Base-by-base conservation (phyloP, 2,888 invertebrate species). In the Melinaea menophilus region DNA sequence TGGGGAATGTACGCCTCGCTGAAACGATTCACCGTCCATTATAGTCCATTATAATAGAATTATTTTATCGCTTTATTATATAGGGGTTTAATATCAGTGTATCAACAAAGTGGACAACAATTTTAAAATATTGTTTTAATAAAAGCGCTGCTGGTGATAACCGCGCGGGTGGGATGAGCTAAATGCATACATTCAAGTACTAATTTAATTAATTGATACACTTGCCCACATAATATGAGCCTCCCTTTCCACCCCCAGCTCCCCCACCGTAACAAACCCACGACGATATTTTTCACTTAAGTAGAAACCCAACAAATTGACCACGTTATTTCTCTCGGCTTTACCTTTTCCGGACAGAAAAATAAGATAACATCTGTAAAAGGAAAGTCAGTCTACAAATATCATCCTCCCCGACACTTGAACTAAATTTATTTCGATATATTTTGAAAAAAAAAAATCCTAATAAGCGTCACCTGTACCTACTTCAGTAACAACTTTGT, bases 171-270 rank as follows among this genome's bases (percentile, higher is more conserved):
- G 75, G 72, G 70, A 72, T 76, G 77, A 7, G 41, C 41, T 41
- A 41, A 76, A 77, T 76, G 78, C 81, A 81, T 75, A 76, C 73
- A 74, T 82, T 87, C 82, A 80, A 84, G 82, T 85, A 83, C 82
- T 87, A 85, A 88, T 86, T 86, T 85, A 88, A 90, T 89, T 88
- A 88, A 89, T 89, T 82, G 86, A 81, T 76, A 82, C 81, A 84
- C 85, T 86, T 85, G 80, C 85, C 85, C 79, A 84, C 74, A 84
- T 80, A 81, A 77, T 68, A 67, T 59, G 68, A 54, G 61, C 68
- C 58, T 37, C 64, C 58, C 65, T 58, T 62, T 66, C 64, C 54
- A 57, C 65, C 2, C n/a, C 34, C 13, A 22, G 13, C 55, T 41
- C 41, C 33, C 41, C 55, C 59, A 66, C 66, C 59, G 66, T 64